These are phyloP conservation scores for Camelus bactrianus DNA, from an alignment of 2,113 vertebrate species.

Conservation along the genomic window DNA sequence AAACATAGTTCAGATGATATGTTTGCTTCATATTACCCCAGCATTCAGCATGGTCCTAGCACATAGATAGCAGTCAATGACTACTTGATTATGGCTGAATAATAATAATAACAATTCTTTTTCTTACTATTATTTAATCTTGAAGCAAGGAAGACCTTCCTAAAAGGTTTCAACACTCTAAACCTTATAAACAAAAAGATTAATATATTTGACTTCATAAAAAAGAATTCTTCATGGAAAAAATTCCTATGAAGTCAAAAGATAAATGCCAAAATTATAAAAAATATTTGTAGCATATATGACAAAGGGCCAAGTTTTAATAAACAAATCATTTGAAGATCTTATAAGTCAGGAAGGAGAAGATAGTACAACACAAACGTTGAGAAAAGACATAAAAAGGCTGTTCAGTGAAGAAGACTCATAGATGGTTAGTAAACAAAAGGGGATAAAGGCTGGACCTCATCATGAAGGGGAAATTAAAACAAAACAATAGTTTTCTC, in stretches of 20 bases:
- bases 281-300: not conserved
- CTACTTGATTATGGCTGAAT: not conserved
- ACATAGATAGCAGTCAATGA: not conserved
- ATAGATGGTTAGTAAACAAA: not conserved
- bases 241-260: constrained; percentile 42
- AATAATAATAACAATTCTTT: not conserved
- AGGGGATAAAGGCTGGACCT: not conserved
- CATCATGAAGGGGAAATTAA: not conserved
- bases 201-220: not conserved
- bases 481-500: not conserved
- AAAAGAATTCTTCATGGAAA: constrained; percentile 37
- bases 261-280: not conserved
- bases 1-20: not conserved
- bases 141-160: not conserved
- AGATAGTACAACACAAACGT: not conserved
- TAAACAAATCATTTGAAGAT: constrained; percentile 2
- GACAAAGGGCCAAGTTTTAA: not conserved
- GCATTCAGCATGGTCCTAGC: not conserved
- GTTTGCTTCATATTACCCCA: not conserved
- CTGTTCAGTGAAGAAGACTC: not conserved
- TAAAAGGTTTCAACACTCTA: constrained; percentile 31
- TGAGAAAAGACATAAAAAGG: not conserved
- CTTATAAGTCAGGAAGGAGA: not conserved
- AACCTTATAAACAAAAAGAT: constrained; percentile 31
- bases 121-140: constrained; percentile 7